Conservation (phyloP, 1,140 invertebrate genomes). For the Trachymyrmex septentrionalis region DNA sequence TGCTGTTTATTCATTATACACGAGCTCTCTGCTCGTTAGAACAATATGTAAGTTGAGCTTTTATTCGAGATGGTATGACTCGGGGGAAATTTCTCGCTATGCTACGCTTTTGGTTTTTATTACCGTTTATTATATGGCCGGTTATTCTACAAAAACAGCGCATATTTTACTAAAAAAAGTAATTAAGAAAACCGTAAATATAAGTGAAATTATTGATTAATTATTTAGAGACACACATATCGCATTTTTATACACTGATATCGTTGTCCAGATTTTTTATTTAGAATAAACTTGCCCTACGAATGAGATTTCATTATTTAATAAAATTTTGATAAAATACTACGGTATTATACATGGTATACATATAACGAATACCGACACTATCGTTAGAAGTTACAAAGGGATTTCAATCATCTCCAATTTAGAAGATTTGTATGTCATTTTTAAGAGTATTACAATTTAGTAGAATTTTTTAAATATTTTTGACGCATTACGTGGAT, state of each 20-base stretch:
- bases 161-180: neutral
- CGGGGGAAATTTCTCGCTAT: conserved; percentile 53
- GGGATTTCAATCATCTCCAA: neutral
- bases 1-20: conserved; percentile 58
- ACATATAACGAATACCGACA: too few relatives aligned
- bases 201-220: conserved; percentile 18
- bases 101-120: conserved; percentile 46
- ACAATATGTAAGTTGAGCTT: conserved; percentile 61
- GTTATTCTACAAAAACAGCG: neutral
- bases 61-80: conserved; percentile 58
- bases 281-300: neutral
- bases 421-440: neutral
- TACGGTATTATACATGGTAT: too few relatives aligned
- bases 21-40: conserved; percentile 53
- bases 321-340: conserved; percentile 5
- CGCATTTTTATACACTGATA: neutral
- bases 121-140: conserved; percentile 32
- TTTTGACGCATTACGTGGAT: neutral
- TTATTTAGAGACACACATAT: neutral
- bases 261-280: neutral
- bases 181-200: neutral
- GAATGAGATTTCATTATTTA: conserved; percentile 8
- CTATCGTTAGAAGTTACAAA: too few relatives aligned
- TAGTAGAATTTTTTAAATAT: neutral
- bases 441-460: neutral